Percentiles rank a stretch among this genome's conserved stretches.
These are phyloP conservation scores for Gymnobelideus leadbeateri DNA, from an alignment of 2,113 vertebrate genomes.

Conservation along the genomic window DNA sequence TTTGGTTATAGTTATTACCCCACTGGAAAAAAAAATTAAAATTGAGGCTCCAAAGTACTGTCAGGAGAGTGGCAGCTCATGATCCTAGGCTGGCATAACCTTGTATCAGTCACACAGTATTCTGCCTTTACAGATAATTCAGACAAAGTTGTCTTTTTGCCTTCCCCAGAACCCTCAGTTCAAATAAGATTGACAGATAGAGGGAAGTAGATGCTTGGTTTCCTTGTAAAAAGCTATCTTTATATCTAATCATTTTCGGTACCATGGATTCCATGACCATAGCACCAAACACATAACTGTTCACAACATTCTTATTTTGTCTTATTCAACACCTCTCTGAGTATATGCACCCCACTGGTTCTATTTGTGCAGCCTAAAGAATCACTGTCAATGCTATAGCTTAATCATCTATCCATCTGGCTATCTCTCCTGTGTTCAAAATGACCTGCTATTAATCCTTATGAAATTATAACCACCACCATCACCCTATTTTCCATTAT, in stretches of 20 bases:
- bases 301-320: background rate
- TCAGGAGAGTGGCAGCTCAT: background rate
- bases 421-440: slow-evolving; percentile 8
- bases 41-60: background rate
- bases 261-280: slow-evolving; percentile 15
- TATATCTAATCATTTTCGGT: background rate
- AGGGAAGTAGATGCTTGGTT: background rate
- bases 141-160: background rate
- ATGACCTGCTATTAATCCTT: slow-evolving; percentile 58
- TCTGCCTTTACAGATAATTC: background rate
- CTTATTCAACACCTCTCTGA: background rate
- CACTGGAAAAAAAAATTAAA: background rate
- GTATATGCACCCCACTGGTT: background rate
- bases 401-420: slow-evolving; percentile 44
- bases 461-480: slow-evolving; percentile 43
- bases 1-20: background rate
- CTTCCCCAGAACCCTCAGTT: background rate
- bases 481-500: slow-evolving; percentile 24
- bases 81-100: background rate
- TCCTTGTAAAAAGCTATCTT: slow-evolving; percentile 21
- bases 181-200: background rate
- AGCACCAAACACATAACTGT: background rate
- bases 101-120: background rate
- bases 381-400: slow-evolving; percentile 25
- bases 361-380: slow-evolving; percentile 8